Base-by-base conservation (phyloP, 2,888 invertebrate species). In the Diadegma fenestrale region DNA sequence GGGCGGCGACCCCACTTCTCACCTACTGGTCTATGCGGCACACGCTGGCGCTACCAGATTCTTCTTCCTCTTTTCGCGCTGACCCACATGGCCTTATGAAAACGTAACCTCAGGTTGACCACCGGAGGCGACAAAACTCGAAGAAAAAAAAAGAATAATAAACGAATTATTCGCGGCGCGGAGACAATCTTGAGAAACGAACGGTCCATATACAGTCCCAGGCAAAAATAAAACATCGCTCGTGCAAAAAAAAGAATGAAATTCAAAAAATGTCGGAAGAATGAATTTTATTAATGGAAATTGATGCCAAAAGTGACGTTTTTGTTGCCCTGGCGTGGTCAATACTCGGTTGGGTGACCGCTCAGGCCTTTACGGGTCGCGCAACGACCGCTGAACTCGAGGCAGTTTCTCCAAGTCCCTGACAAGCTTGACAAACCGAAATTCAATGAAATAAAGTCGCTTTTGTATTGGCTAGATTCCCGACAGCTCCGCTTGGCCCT, bases 11-110 rank as follows among this genome's bases (percentile, higher is more conserved):
- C 26, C 48, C n/a, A 33, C 71, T 48, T 10, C 19, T 19, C 14
- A 4, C 43, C 22, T 43, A 14, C 43, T 68, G 6, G 12, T 41
- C 66, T 26, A 26, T 48, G 48, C 48, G 48, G 12, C 64, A 22
- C 64, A 22, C 48, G 33, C 48, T n/a, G 41, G 48, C 63, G 64
- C 48, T 43, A 30, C 63, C 1, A 48, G 14, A 2, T 33, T 33
- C 51, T 51, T 51, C 33, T n/a, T 37, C 37, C 7, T 37, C 6
- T 37, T 37, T 64, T 64, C 37, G 33, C 17, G 19, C 51, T 51
- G 51, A 71, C 71, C 71, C 71, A 71, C 71, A 71, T 71, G 48
- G 71, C 19, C 33, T 33, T 71, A 19, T 33, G 33, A 5, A 71
- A 33, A 71, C 51, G 33, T 10, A 71, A 19, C 33, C n/a, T 68